These are phyloP conservation scores for Reticulitermes lucifugus DNA, from an alignment of 2,888 invertebrate species.

Conservation along the genomic window DNA sequence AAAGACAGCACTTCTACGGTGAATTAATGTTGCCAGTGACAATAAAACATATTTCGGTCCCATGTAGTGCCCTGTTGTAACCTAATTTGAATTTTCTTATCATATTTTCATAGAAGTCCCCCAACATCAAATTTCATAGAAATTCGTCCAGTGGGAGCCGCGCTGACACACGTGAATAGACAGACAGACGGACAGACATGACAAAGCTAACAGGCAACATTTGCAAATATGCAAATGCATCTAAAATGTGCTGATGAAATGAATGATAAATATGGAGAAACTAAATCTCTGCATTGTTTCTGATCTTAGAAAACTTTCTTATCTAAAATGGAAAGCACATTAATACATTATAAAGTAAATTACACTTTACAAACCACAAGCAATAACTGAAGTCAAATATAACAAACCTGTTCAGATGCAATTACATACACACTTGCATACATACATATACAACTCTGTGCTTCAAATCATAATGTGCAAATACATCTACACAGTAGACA, in stretches of 20 bases:
- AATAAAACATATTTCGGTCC: too few species aligned
- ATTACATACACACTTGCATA: not conserved
- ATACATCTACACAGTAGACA: not conserved
- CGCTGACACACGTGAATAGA: too few species aligned
- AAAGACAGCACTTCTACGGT: too few species aligned
- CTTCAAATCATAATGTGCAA: conserved; percentile 21
- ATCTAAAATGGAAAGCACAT: not conserved
- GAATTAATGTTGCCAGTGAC: too few species aligned
- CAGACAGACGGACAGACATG: too few species aligned
- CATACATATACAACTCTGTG: not conserved
- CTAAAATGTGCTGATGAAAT: not conserved
- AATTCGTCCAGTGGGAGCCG: too few species aligned
- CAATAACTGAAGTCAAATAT: not conserved
- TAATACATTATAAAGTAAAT: not conserved
- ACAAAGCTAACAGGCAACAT: too few species aligned
- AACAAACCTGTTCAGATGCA: conserved; percentile 22
- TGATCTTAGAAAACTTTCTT: not conserved
- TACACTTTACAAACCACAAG: not conserved
- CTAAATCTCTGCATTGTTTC: not conserved
- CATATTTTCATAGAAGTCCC: too few species aligned
- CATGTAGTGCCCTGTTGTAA: too few species aligned
- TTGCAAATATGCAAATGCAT: not conserved
- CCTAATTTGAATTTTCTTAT: too few species aligned
- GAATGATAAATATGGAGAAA: not conserved
- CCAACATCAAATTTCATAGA: too few species aligned